Percentiles rank a stretch among this genome's conserved stretches.
phyloP scores from a whole-genome alignment of 2,797 vertebrate genomes.

The Sebastiscus albofasciatus region DNA sequence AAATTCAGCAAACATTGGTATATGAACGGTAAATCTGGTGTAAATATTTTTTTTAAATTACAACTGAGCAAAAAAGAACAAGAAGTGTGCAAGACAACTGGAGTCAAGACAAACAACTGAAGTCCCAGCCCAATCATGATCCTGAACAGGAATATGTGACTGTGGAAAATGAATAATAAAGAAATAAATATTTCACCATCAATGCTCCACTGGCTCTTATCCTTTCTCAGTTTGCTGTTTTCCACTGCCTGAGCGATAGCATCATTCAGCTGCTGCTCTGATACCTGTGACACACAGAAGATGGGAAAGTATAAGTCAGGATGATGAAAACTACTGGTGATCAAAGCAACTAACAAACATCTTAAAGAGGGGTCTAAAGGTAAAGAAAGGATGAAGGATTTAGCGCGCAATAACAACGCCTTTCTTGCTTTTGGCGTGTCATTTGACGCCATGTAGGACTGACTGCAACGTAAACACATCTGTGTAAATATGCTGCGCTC shows the following conservation, averaged over 20 bases:
- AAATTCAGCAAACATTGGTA: too few relatives aligned
- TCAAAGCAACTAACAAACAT: not conserved
- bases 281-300: slow-evolving; percentile 82
- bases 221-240: slow-evolving; percentile 85
- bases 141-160: not conserved
- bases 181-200: slow-evolving; percentile 61
- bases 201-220: slow-evolving; percentile 87
- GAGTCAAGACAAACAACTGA: not conserved
- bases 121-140: not conserved
- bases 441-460: too few relatives aligned
- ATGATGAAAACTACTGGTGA: not conserved
- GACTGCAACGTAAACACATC: too few relatives aligned
- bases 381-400: too few relatives aligned
- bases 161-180: not conserved
- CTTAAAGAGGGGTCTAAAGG: not conserved
- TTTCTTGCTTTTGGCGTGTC: too few relatives aligned
- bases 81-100: not conserved
- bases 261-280: slow-evolving; percentile 91
- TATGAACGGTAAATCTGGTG: not conserved
- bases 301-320: not conserved
- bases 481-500: too few relatives aligned
- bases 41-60: not conserved
- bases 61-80: not conserved
- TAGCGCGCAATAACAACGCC: too few relatives aligned
- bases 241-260: slow-evolving; percentile 90